Evolutionary conservation across 92 coral and sea anemone species (phyloP).

Genomic region (Metridium senile): DNA sequence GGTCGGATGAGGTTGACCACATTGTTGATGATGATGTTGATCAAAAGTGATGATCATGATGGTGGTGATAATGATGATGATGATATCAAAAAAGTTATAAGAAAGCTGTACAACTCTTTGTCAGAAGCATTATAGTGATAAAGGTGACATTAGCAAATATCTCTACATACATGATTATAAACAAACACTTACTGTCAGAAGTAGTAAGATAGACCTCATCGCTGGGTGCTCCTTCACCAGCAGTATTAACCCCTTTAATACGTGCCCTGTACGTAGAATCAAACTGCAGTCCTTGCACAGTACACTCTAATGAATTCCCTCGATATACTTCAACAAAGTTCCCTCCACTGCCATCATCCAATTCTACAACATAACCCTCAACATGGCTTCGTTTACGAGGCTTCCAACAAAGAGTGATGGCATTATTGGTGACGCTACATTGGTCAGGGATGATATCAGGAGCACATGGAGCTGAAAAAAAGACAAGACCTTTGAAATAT

Average conservation of each 20-base stretch:
- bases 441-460: conserved; percentile 96
- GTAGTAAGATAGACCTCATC: conserved; percentile 94
- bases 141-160: no score
- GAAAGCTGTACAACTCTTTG: background rate
- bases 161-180: background rate
- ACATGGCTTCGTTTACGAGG: conserved; percentile 87
- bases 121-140: no score
- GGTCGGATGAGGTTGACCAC: no score
- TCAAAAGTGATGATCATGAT: no score
- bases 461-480: conserved; percentile 81
- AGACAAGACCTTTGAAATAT: background rate
- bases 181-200: conserved; percentile 75
- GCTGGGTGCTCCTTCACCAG: conserved; percentile 93
- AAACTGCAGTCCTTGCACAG: conserved; percentile 93
- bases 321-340: conserved; percentile 87
- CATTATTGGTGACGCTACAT: conserved; percentile 90
- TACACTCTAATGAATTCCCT: conserved; percentile 82
- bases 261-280: conserved; percentile 97
- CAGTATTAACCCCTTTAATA: conserved; percentile 82
- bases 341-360: conserved; percentile 93
- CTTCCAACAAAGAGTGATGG: conserved; percentile 91
- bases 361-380: conserved; percentile 92
- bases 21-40: no score
- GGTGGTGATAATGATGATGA: no score
- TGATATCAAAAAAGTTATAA: background rate